Evolutionary conservation across 1,140 invertebrate genomes (phyloP).

Genomic region (Uloborus diversus): DNA sequence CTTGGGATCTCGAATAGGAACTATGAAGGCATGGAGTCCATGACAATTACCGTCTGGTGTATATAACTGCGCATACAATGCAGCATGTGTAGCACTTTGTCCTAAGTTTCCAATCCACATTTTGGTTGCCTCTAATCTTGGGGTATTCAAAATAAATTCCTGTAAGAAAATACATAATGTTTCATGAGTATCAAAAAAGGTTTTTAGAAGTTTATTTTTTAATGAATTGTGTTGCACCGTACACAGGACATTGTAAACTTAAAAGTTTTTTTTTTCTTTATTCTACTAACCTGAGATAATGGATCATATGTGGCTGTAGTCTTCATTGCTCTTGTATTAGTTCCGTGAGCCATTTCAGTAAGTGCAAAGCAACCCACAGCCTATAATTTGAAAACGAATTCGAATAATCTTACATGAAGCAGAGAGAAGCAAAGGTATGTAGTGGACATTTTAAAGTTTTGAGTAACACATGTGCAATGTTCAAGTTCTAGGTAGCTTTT

Average conservation of each 20-base stretch:
- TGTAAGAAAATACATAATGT: constrained; percentile 62
- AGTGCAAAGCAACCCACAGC: constrained; percentile 84
- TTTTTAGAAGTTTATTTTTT: no score
- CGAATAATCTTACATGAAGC: no score
- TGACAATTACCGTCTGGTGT: constrained; percentile 82
- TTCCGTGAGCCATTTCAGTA: constrained; percentile 93
- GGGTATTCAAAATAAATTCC: constrained; percentile 89
- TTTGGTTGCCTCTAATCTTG: constrained; percentile 93
- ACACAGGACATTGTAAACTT: no score
- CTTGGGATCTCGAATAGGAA: constrained; percentile 80
- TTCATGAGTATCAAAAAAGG: no score
- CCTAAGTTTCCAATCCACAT: constrained; percentile 93
- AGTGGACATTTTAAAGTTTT: no score
- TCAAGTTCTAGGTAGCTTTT: no score
- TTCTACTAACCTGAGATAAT: constrained; percentile 67
- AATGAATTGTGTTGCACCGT: no score
- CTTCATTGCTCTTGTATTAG: constrained; percentile 88
- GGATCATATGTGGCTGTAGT: constrained; percentile 90
- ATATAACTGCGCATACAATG: constrained; percentile 89
- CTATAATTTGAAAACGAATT: constrained; percentile 64
- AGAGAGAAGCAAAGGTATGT: no score
- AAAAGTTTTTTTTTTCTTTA: no score
- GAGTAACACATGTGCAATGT: no score
- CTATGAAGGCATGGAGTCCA: constrained; percentile 86
- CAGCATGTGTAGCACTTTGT: constrained; percentile 84